A percentile compares a stretch with the other conserved stretches of the same genome.
phyloP scores from a whole-genome alignment of 1,140 invertebrate genomes.

The Diploscapter pachys region DNA sequence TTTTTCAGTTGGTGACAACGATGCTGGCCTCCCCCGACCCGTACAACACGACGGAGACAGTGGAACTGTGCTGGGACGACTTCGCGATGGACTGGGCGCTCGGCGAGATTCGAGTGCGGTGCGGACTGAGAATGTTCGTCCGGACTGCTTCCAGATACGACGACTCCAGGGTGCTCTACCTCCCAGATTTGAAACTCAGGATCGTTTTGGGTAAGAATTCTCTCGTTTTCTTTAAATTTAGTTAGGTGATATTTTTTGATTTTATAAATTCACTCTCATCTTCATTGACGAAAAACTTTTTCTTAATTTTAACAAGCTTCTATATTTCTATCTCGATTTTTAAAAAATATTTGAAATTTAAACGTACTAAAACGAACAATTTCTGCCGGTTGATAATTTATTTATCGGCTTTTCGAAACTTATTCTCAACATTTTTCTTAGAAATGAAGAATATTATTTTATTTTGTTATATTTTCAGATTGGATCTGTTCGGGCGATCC shows the following conservation, averaged over 20 bases:
- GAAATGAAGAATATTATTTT: not conserved
- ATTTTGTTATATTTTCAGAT: constrained; percentile 55
- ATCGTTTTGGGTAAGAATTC: constrained; percentile 68
- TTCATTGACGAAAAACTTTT: too few species aligned
- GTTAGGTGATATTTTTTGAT: too few species aligned
- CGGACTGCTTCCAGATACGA: constrained; percentile 97
- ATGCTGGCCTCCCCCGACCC: constrained; percentile 70
- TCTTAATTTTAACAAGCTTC: too few species aligned
- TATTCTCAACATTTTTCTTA: too few species aligned
- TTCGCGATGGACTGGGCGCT: constrained; percentile 91
- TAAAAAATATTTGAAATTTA: too few species aligned
- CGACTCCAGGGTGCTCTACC: constrained; percentile 83
- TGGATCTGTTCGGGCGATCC: constrained; percentile 89
- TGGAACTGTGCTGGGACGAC: constrained; percentile 91
- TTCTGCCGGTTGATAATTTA: too few species aligned
- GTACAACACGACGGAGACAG: constrained; percentile 96
- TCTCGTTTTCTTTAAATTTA: not conserved
- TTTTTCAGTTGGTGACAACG: constrained; percentile 66
- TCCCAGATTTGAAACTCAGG: constrained; percentile 79
- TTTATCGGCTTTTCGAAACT: too few species aligned
- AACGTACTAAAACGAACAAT: too few species aligned
- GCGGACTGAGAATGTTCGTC: constrained; percentile 80
- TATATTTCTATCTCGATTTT: too few species aligned
- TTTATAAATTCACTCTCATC: too few species aligned
- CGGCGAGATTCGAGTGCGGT: constrained; percentile 79